A percentile compares a stretch with the other conserved stretches of the same genome.
These are phyloP conservation scores for Oxyscelio sp. DNA, from an alignment of 2,888 invertebrate species.

Conservation along the genomic window DNA sequence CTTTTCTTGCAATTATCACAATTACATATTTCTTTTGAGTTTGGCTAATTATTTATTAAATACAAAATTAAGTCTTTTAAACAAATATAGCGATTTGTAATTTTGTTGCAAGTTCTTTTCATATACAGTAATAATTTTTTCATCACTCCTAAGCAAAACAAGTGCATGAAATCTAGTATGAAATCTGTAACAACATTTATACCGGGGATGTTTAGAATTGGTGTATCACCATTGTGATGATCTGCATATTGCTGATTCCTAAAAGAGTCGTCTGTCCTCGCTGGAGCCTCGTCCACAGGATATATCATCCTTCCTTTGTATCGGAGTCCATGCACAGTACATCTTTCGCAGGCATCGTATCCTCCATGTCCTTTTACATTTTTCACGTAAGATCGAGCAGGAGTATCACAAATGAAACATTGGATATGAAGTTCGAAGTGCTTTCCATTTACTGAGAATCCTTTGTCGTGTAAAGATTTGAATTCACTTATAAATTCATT, in stretches of 20 bases:
- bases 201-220: constrained; percentile 43
- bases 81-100: no score
- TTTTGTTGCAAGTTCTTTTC: no score
- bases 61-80: no score
- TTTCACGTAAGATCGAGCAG: constrained; percentile 66
- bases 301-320: constrained; percentile 33
- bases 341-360: no score
- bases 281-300: constrained; percentile 22
- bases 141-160: constrained; percentile 24
- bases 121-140: constrained; percentile 47
- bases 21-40: no score
- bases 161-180: constrained; percentile 64
- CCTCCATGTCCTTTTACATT: no score
- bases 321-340: no score
- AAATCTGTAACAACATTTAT: constrained; percentile 50
- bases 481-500: constrained; percentile 59
- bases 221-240: constrained; percentile 38
- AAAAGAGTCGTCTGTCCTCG: constrained; percentile 57
- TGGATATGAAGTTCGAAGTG: constrained; percentile 55
- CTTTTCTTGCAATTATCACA: no score
- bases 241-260: constrained; percentile 36
- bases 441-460: constrained; percentile 34
- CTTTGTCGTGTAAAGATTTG: constrained; percentile 49
- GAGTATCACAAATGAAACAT: constrained; percentile 68
- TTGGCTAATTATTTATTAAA: no score